Evolutionary conservation across 1,140 invertebrate genomes (phyloP), one percentile per base, ranked within the genome.

Genomic region (Drosophila grimshawi): DNA sequence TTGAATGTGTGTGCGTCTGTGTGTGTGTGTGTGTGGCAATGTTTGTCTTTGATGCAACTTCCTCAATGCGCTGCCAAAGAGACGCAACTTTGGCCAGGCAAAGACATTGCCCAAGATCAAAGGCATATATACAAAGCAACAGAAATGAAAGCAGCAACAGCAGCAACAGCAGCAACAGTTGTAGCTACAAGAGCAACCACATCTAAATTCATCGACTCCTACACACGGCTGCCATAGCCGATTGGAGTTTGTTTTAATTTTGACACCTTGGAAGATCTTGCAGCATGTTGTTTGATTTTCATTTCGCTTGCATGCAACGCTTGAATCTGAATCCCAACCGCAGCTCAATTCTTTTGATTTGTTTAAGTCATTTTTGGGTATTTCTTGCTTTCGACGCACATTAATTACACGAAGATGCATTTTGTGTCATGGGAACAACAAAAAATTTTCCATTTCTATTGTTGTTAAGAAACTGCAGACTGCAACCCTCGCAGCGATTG

Each of bases 41-140:
- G 76, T 86, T 86, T 86, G 83, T 77, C 83, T 86, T 86, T 86
- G 83, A 86, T 86, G 83, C 83, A 86, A 86, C 85, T 86, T 86
- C 83, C 83, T 86, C 83, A 88, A 86, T 88, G 80, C 80, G 83
- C 77, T 83, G 85, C 80, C 77, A 72, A 82, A 69, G 64, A 70
- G 75, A 73, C 45, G 71, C 76, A 81, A 85, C 81, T 79, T 70
- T 79, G 64, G 64, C 65, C 67, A 76, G 60, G 39, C 32, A 45
- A 59, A 73, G 64, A 68, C 59, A 56, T 60, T 69, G 72, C 64
- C 78, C 49, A 73, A 83, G 83, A 88, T 86, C 83, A 86, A 86
- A 86, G 85, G 80, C 80, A 86, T 19, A 62, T 80, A 67, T 19
- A 65, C 48, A 76, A 69, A 75, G 76, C 69, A 19, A 19, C 19